Evolutionary conservation across 2,113 vertebrate genomes (phyloP).

Genomic region (Asarcornis scutulata): DNA sequence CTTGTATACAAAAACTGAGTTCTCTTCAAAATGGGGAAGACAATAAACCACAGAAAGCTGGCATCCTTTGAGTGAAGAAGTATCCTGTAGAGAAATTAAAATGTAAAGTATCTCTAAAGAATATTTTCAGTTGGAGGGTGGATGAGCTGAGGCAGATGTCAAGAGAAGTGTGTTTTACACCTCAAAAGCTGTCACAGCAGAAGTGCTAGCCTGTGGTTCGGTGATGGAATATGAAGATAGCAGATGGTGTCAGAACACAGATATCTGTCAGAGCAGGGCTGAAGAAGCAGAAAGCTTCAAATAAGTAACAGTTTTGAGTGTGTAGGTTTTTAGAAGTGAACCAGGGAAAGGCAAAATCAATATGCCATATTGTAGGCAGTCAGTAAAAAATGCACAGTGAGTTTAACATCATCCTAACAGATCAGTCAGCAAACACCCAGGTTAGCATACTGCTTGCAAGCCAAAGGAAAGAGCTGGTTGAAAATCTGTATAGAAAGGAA

Average conservation of each 20-base stretch:
- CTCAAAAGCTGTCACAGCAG: conserved; percentile 54
- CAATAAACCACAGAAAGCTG: background rate
- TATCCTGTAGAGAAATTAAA: conserved; percentile 19
- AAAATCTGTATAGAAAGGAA: background rate
- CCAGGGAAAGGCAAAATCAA: conserved; percentile 39
- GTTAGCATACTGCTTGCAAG: background rate
- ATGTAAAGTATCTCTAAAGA: background rate
- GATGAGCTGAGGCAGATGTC: conserved; percentile 56
- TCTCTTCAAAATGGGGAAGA: background rate
- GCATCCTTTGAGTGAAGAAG: background rate
- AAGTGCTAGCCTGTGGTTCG: conserved; percentile 47
- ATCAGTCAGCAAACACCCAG: background rate
- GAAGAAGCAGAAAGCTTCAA: conserved; percentile 39
- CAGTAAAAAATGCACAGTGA: conserved; percentile 22
- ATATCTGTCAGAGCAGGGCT: conserved; percentile 51
- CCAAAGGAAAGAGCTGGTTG: background rate
- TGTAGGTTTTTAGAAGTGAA: conserved; percentile 50
- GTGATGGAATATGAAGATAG: conserved; percentile 34
- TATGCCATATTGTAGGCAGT: conserved; percentile 17
- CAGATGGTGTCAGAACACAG: conserved; percentile 61
- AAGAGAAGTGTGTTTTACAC: conserved; percentile 47
- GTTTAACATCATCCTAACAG: conserved; percentile 21
- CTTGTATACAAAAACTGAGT: background rate
- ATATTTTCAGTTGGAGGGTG: background rate
- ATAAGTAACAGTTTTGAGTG: conserved; percentile 48